These are phyloP conservation scores for Rugalucina vietnamica DNA, from an alignment of 2,888 invertebrate species.

Conservation along the genomic window DNA sequence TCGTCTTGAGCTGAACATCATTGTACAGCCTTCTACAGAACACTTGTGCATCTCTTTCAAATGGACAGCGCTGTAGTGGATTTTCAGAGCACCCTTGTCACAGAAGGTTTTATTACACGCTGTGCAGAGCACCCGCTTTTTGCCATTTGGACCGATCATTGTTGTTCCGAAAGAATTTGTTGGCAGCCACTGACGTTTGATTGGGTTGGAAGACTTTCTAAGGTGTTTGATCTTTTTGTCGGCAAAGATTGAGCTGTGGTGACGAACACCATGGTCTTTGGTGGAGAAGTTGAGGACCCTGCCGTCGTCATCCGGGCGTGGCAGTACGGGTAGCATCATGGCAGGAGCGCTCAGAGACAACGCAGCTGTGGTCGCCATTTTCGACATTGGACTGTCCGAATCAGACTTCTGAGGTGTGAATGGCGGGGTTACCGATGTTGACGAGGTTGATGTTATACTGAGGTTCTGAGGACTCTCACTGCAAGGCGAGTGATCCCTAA, in stretches of 20 bases:
- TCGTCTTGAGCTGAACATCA: constrained; percentile 99
- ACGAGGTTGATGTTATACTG: constrained; percentile 70
- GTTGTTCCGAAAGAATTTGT: constrained; percentile 80
- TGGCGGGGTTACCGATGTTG: constrained; percentile 71
- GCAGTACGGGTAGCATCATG: constrained; percentile 65
- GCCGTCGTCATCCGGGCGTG: constrained; percentile 63
- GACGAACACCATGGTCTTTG: constrained; percentile 68
- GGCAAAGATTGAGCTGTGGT: constrained; percentile 62
- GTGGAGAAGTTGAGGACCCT: constrained; percentile 75
- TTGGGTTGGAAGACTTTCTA: constrained; percentile 84
- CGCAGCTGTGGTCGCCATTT: constrained; percentile 54
- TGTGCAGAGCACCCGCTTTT: constrained; percentile 98
- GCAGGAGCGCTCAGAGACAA: constrained; percentile 49
- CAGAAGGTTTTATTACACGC: constrained; percentile 99
- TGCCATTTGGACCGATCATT: constrained; percentile 85
- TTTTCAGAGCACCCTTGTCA: constrained; percentile 99
- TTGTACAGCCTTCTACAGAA: constrained; percentile 98
- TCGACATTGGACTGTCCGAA: constrained; percentile 54
- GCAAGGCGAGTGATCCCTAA: constrained; percentile 63
- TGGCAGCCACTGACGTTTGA: constrained; percentile 84
- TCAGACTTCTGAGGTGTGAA: constrained; percentile 66
- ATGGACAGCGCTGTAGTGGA: constrained; percentile 99
- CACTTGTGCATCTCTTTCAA: constrained; percentile 99
- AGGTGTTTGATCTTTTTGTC: constrained; percentile 82
- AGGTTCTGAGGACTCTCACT: constrained; percentile 76